phyloP scores from a whole-genome alignment of 2,797 vertebrate species.

The Hybognathus amarus region DNA sequence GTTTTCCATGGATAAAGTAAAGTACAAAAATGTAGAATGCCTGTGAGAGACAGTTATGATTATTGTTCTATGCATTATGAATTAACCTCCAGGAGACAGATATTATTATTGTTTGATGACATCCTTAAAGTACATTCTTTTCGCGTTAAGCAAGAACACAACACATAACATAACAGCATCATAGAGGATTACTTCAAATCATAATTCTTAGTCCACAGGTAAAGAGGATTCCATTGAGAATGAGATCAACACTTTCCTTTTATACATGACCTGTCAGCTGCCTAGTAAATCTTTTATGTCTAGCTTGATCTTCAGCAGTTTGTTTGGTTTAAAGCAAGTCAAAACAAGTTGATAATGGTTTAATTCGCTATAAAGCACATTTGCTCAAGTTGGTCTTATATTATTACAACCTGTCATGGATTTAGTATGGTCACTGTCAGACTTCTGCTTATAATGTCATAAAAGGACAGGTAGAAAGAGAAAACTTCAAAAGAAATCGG shows the following conservation, averaged over 20 bases:
- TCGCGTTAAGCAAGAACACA: neutral
- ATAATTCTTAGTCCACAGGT: conserved; percentile 8
- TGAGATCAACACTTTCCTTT: conserved; percentile 12
- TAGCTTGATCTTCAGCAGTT: conserved; percentile 19
- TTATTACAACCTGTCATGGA: conserved; percentile 41
- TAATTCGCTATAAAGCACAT: conserved; percentile 6
- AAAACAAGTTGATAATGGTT: conserved; percentile 31
- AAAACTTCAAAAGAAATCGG: neutral
- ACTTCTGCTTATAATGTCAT: conserved; percentile 2
- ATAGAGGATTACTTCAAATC: conserved; percentile 10
- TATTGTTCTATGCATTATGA: conserved; percentile 9
- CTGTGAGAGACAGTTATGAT: neutral
- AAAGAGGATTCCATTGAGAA: conserved; percentile 4
- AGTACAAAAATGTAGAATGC: neutral
- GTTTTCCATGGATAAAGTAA: neutral
- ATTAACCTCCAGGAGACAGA: conserved; percentile 23
- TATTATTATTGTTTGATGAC: neutral
- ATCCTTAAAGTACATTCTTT: neutral
- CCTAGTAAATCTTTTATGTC: conserved; percentile 21
- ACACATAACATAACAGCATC: neutral
- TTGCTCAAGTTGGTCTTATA: conserved; percentile 24
- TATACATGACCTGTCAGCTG: conserved; percentile 14
- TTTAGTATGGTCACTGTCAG: conserved; percentile 5
- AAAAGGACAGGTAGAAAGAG: neutral
- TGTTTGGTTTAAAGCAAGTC: conserved; percentile 34